These are phyloP conservation scores for Pheosia tremula DNA, from an alignment of 2,888 invertebrate species.

Conservation along the genomic window DNA sequence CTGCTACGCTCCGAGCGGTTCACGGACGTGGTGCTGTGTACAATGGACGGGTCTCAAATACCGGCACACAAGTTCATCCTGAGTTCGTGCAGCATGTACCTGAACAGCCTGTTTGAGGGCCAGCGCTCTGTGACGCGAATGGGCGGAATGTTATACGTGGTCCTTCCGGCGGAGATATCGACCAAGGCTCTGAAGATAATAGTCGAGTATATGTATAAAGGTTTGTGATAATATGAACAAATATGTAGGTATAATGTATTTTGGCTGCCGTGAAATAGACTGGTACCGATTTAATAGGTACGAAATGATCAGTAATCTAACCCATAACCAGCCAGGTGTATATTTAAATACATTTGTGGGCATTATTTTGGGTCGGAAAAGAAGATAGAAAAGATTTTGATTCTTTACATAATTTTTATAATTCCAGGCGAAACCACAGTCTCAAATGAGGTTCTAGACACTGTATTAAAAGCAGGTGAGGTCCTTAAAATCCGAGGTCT, in stretches of 20 bases:
- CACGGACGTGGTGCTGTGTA: conserved; percentile 92
- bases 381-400: no score
- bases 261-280: no score
- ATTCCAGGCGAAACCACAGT: conserved; percentile 90
- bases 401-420: conserved; percentile 23
- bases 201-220: conserved; percentile 94
- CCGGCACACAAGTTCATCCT: conserved; percentile 94
- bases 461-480: conserved; percentile 92
- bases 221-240: conserved; percentile 44
- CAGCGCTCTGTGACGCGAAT: conserved; percentile 74
- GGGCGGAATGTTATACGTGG: conserved; percentile 86
- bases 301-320: no score
- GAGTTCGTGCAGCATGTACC: conserved; percentile 89
- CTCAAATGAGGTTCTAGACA: conserved; percentile 92
- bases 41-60: conserved; percentile 91
- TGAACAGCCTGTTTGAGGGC: conserved; percentile 75
- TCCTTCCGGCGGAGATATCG: conserved; percentile 92
- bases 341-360: no score
- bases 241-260: no score
- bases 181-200: conserved; percentile 91
- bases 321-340: no score
- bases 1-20: conserved; percentile 91
- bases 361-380: no score
- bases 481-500: conserved; percentile 92
- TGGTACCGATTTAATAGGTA: no score